Base-by-base conservation (phyloP, 2,888 invertebrate genomes). In the Endomychus coccineus region DNA sequence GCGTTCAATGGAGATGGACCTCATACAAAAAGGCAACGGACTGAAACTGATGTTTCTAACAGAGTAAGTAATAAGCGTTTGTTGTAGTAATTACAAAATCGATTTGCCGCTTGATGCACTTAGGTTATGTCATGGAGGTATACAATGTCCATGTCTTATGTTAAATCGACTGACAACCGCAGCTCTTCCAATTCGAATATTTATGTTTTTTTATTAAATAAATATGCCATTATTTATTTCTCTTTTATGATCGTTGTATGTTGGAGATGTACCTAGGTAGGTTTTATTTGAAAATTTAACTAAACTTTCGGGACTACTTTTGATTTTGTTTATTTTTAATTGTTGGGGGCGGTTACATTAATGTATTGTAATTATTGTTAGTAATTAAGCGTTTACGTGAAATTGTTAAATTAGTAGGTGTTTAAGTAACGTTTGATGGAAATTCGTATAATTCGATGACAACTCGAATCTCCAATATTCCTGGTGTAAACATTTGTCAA, bases 1-100 rank as follows among this genome's bases (percentile, higher is more conserved):
- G 77, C 78, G 75, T 78, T 77, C 73, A 78, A 78, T 71, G 78
- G 77, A 62, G 76, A 77, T 71, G 74, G 75, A 46, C 67, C 68
- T 43, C 64, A 65, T 48, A 62, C 59, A 49, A 69, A 69, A 62
- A 58, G 68, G 53, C 67, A 65, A 49, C 61, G 68, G 45, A 67
- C 65, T 39, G 69, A 68, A 48, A 54, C 60, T 34, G 68, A 68
- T 47, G 54, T 66, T 17, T 67, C 64, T 49, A 67, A 66, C 50
- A 59, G 67, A 51, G 69, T 69, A 57, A 68, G 67, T 64, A 15
- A 37, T 24, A 17, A 5, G 16, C 11, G 7, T 13, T 9, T 14
- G 16, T 13, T 13, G 15, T 13, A 31, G 27, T 27, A 33, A 41
- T 24, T 22, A 16, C 6, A 9, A 9, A 32, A 36, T 23, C 25